Conservation (phyloP, 2,113 vertebrate genomes). For the Tupaia chinensis region DNA sequence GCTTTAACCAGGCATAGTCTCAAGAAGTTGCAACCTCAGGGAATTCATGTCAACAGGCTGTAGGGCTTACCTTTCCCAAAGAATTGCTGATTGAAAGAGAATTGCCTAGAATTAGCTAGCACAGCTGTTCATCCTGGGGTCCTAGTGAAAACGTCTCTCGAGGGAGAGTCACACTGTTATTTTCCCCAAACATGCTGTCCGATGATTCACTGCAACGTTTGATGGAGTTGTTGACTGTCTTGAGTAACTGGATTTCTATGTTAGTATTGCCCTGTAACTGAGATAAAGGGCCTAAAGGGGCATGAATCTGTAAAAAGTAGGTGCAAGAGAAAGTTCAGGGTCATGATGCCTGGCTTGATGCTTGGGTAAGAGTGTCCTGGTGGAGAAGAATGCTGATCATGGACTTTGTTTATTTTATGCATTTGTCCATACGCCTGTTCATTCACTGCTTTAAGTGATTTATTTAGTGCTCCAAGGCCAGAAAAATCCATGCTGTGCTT, state of each 20-base stretch:
- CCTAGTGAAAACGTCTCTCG: neutral
- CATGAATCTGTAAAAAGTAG: neutral
- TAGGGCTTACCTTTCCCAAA: slow-evolving; percentile 13
- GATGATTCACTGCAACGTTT: neutral
- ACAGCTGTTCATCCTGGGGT: neutral
- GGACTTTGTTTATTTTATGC: neutral
- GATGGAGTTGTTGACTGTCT: neutral
- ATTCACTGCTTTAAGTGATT: neutral
- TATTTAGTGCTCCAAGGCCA: neutral
- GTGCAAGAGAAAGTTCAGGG: neutral
- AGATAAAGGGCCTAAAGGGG: neutral
- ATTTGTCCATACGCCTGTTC: neutral
- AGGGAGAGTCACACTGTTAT: neutral
- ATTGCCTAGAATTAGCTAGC: neutral
- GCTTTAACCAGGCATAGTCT: slow-evolving; percentile 17
- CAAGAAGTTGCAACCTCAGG: slow-evolving; percentile 1
- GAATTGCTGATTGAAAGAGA: slow-evolving; percentile 14
- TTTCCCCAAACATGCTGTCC: neutral
- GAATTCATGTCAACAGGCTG: slow-evolving; percentile 57
- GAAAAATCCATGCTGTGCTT: neutral
- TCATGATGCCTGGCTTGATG: neutral
- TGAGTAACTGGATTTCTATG: neutral
- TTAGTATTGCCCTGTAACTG: neutral
- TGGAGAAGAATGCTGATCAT: neutral
- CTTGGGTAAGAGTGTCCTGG: neutral